A percentile compares a stretch with the other conserved stretches of the same genome.
These are phyloP conservation scores for Drosophila ercepeae DNA, from an alignment of 1,140 invertebrate species.

Conservation along the genomic window DNA sequence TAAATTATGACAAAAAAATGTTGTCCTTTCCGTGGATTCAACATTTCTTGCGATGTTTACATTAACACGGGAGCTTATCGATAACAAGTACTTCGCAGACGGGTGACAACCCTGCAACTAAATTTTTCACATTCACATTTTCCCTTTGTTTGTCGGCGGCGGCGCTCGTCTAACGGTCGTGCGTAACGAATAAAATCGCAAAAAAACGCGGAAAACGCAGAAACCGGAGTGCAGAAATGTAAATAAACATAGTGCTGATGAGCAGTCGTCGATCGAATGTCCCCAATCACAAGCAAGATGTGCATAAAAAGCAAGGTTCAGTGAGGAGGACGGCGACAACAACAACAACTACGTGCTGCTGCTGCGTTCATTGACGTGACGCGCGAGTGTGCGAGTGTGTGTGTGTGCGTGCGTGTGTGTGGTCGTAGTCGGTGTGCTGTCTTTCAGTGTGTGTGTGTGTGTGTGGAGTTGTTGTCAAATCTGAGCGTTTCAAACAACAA, in stretches of 20 bases:
- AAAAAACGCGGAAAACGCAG: conserved; percentile 57
- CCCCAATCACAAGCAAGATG: conserved; percentile 59
- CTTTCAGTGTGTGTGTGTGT: conserved; percentile 40
- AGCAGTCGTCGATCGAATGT: conserved; percentile 44
- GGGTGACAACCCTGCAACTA: conserved; percentile 22
- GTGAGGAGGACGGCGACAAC: conserved; percentile 33
- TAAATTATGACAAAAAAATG: too few relatives aligned
- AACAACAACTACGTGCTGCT: conserved; percentile 69
- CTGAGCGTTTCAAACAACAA: conserved; percentile 44
- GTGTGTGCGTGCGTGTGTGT: conserved; percentile 35
- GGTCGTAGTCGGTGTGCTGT: conserved; percentile 35
- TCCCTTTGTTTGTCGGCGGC: conserved; percentile 78
- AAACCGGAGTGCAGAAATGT: conserved; percentile 61
- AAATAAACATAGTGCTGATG: conserved; percentile 65
- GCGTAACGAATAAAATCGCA: conserved; percentile 72
- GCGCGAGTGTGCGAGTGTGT: conserved; percentile 63
- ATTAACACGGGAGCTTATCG: not conserved
- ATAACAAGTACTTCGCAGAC: not conserved
- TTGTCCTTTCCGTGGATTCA: too few relatives aligned
- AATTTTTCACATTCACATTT: conserved; percentile 78
- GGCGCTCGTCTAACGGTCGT: conserved; percentile 71
- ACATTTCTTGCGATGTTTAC: not conserved
- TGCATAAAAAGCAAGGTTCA: conserved; percentile 62
- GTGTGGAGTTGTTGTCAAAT: conserved; percentile 60
- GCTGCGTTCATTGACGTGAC: conserved; percentile 80